These are phyloP conservation scores for Micrasema minimum DNA, from an alignment of 1,140 invertebrate genomes.

Conservation along the genomic window DNA sequence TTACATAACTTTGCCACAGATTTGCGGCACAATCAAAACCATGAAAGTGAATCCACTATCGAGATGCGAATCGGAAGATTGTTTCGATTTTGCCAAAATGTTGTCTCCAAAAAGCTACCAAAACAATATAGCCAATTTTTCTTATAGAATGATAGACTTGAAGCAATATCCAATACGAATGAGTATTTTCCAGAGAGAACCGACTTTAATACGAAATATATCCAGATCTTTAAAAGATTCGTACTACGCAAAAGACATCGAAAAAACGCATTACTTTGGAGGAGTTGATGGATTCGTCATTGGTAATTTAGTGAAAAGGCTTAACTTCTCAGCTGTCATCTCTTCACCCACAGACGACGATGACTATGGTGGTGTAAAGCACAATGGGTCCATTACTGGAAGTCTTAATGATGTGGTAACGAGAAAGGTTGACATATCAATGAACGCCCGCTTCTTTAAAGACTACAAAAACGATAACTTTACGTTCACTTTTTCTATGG, in stretches of 20 bases:
- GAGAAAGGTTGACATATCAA: conserved; percentile 57
- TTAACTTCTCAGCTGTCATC: conserved; percentile 58
- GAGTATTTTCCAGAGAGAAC: conserved; percentile 34
- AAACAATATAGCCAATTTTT: too few relatives aligned
- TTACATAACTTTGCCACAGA: too few relatives aligned
- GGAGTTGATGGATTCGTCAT: conserved; percentile 58
- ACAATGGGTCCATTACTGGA: conserved; percentile 58
- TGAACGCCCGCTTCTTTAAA: conserved; percentile 60
- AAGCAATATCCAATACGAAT: conserved; percentile 43
- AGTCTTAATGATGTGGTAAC: conserved; percentile 58
- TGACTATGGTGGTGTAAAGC: conserved; percentile 55
- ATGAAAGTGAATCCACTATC: too few relatives aligned
- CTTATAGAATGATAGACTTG: too few relatives aligned
- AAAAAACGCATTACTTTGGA: conserved; percentile 18
- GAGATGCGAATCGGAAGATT: too few relatives aligned
- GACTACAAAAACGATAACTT: conserved; percentile 50
- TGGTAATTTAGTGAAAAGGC: conserved; percentile 53
- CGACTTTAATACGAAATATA: conserved; percentile 29
- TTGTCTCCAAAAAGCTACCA: too few relatives aligned
- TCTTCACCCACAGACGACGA: conserved; percentile 48
- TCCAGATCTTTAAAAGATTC: background rate
- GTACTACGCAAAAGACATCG: conserved; percentile 30
- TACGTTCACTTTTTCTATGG: conserved; percentile 57
- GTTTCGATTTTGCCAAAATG: too few relatives aligned
- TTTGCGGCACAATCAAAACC: too few relatives aligned